phyloP scores from a whole-genome alignment of 2,113 vertebrate genomes.

The Lophius piscatorius region DNA sequence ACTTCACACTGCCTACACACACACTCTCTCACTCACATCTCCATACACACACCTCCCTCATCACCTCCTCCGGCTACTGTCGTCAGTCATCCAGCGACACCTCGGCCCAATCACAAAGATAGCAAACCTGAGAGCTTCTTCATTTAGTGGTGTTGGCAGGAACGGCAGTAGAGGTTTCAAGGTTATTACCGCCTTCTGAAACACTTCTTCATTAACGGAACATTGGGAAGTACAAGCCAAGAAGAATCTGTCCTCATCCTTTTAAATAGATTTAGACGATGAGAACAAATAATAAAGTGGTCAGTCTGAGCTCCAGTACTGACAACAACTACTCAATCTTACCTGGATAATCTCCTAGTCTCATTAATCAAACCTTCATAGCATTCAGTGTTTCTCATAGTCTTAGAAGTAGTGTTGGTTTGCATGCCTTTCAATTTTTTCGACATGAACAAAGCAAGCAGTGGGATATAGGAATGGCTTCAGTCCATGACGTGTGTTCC shows the following conservation, averaged over 20 bases:
- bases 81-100: constrained; percentile 36
- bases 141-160: constrained; percentile 34
- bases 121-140: constrained; percentile 50
- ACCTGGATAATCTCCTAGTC: too few relatives aligned
- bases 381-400: too few relatives aligned
- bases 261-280: background rate
- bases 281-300: background rate
- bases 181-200: constrained; percentile 35
- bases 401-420: too few relatives aligned
- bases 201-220: constrained; percentile 5
- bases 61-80: constrained; percentile 46
- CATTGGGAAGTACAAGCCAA: background rate
- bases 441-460: too few relatives aligned
- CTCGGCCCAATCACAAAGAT: constrained; percentile 42
- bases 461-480: too few relatives aligned
- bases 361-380: too few relatives aligned
- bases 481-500: too few relatives aligned
- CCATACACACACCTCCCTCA: constrained; percentile 33
- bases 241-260: background rate
- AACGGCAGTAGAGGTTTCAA: constrained; percentile 32
- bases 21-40: constrained; percentile 5
- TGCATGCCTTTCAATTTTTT: too few relatives aligned
- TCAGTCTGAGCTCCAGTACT: too few relatives aligned
- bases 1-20: constrained; percentile 18
- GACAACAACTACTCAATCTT: too few relatives aligned